phyloP scores from a whole-genome alignment of 2,797 vertebrate species.

The Micrastur ruficollis region DNA sequence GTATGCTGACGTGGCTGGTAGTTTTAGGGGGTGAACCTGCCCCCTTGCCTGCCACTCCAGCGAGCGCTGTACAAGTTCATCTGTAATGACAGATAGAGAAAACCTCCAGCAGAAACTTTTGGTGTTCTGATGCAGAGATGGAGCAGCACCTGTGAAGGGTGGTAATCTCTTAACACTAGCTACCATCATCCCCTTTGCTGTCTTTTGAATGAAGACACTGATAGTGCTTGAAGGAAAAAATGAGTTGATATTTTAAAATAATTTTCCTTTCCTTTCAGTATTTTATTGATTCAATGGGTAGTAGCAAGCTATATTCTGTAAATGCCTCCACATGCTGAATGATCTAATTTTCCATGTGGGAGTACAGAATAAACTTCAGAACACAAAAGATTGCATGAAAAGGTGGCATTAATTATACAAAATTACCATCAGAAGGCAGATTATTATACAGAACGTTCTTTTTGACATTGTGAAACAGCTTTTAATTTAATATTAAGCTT shows the following conservation, averaged over 20 bases:
- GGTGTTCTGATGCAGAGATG: neutral
- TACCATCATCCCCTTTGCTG: neutral
- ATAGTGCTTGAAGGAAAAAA: neutral
- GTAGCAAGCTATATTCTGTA: constrained; percentile 17
- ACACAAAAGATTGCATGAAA: constrained; percentile 16
- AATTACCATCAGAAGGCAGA: constrained; percentile 17
- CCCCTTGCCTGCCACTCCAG: neutral
- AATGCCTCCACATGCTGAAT: constrained; percentile 12
- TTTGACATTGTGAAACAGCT: constrained; percentile 2
- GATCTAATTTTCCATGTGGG: constrained; percentile 27
- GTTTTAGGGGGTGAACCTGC: neutral
- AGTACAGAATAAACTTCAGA: constrained; percentile 30
- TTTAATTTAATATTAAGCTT: constrained; percentile 15
- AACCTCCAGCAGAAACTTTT: neutral
- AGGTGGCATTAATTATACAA: constrained; percentile 37
- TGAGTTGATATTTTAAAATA: neutral
- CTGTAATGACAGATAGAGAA: neutral
- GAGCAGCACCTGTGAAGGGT: neutral
- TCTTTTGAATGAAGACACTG: neutral
- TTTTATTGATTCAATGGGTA: neutral
- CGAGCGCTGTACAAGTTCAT: fast-evolving
- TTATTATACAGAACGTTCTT: constrained; percentile 6
- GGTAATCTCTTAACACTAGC: neutral
- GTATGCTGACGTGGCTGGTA: neutral
- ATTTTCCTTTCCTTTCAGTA: neutral